Evolutionary conservation across 2,113 vertebrate genomes (phyloP), one percentile per base, ranked within the genome.

Genomic region (Phainopepla nitens): DNA sequence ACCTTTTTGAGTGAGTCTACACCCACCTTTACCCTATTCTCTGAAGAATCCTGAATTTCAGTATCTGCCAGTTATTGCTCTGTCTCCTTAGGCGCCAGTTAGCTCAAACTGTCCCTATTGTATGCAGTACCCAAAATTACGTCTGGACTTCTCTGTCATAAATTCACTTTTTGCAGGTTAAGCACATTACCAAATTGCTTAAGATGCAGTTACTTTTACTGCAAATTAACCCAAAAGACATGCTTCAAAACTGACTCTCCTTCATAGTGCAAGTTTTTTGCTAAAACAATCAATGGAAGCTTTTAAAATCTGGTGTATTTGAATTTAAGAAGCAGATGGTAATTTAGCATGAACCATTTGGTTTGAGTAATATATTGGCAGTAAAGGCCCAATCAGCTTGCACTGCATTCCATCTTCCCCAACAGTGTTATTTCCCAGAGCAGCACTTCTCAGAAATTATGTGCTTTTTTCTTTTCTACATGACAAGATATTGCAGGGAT

Each of bases 331-430:
- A 94, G 85, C 96, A 97, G 95, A 95, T 96, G 95, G 94, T 75
- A 96, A 96, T 96, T 95, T 95, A 93, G 82, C 90, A 93, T 87
- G 90, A 96, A 86, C 94, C 95, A 94, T 96, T 96, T 96, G 95
- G 93, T 92, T 91, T 95, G 92, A 91, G 92, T 96, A 96, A 96
- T 93, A 90, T 86, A 90, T 92, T 95, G 95, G 71, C 93, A 94
- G 68, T 93, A 92, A 91, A 87, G 90, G 68, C 75, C 94, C 91
- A 94, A 72, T 95, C 94, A 96, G 79, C 87, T 90, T 80, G 71
- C 35, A 19, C 7, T 90, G 84, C 78, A 72, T 95, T 96, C 78
- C 58, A 27, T 94, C 87, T 93, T 96, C 82, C 85, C 75, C 90
- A 91, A 69, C 81, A 88, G 71, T 87, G 82, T 95, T 95, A 90